Evolutionary conservation across 2,888 invertebrate species (phyloP), one percentile per base, ranked within the genome.

Genomic region (Atethmia centrago): DNA sequence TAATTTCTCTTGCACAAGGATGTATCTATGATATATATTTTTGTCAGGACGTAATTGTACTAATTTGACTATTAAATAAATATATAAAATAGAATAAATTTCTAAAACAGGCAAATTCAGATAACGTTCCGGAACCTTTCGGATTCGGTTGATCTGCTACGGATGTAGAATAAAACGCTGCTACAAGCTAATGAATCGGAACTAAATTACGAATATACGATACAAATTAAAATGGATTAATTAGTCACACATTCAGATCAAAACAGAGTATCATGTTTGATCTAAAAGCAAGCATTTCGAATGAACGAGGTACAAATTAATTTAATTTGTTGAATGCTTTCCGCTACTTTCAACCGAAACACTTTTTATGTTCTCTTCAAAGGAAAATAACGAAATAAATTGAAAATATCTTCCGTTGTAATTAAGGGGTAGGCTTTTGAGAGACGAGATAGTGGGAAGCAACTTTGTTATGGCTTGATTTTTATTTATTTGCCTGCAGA

Each of bases 371-470:
- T 86, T 80, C 66, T 66, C 76, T 71, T 87, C 87, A 87, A 88
- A 88, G 85, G 86, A 81, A 88, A 88, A 88, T 89, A 87, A 86
- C 86, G 71, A 88, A 90, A 89, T 90, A 89, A 90, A 89, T 90
- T 88, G 88, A 86, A 87, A 90, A 90, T 90, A 89, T 89, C 88
- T 89, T 83, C 82, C 85, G 86, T 89, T 88, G 88, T 90, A 91
- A 92, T 90, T 89, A 88, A 86, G 80, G 80, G 73, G 71, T 71
- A 36, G 31, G 51, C 36, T 80, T 69, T 76, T 71, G 65, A 56
- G 66, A 59, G 51, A 59, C 31, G 53, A 71, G 58, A n/a, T 74
- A 67, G 63, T 73, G 47, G 58, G 36, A 55, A 45, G 14, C 49
- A 73, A 75, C 69, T 77, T 81, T 64, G 47, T 64, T 61, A 66